phyloP scores from a whole-genome alignment of 1,140 invertebrate species.

The Heliothis virescens region DNA sequence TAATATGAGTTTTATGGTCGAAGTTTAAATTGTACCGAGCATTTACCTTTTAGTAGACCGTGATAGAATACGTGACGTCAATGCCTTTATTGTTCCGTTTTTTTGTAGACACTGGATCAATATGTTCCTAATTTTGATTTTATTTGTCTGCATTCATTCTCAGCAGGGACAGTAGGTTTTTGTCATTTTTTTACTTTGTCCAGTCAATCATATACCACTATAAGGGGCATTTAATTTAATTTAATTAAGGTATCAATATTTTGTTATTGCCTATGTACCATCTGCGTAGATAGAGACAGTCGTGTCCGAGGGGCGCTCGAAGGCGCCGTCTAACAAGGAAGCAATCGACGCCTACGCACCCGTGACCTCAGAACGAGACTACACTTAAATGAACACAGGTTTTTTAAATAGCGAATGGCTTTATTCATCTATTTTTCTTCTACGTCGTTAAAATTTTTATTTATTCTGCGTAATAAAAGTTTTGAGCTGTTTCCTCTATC shows the following conservation, averaged over 20 bases:
- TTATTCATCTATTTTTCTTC: neutral
- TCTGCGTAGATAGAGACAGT: neutral
- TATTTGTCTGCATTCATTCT: too few species aligned
- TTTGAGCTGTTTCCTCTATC: too few species aligned
- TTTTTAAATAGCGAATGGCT: neutral
- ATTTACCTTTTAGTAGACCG: constrained; percentile 6
- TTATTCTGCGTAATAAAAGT: too few species aligned
- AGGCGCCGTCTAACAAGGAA: constrained; percentile 47
- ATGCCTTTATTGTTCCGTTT: neutral
- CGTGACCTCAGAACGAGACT: constrained; percentile 30
- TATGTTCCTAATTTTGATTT: too few species aligned
- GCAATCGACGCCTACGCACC: constrained; percentile 24
- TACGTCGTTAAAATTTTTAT: neutral
- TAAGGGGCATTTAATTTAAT: too few species aligned
- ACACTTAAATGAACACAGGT: neutral
- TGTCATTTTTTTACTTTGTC: too few species aligned
- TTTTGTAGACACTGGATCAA: too few species aligned
- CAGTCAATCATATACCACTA: too few species aligned
- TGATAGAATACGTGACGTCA: neutral
- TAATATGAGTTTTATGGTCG: constrained; percentile 16
- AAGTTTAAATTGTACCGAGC: constrained; percentile 20
- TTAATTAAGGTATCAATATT: too few species aligned
- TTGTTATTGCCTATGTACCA: too few species aligned
- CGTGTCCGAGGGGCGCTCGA: neutral
- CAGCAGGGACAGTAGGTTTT: too few species aligned